Conservation (phyloP, 2,888 invertebrate genomes). For the Amphipyra tragopoginis region DNA sequence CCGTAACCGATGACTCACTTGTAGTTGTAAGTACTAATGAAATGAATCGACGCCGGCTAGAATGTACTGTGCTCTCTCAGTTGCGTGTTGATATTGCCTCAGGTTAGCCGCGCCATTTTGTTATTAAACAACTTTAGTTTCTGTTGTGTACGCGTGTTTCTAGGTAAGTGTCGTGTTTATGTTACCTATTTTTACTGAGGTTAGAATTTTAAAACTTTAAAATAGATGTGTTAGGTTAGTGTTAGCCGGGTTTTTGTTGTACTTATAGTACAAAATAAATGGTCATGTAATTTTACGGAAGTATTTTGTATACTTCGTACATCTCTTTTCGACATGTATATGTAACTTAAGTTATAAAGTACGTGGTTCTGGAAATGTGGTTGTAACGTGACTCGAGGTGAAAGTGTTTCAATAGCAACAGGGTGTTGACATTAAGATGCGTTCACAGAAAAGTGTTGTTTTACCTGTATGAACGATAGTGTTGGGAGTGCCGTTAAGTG, state of each 20-base stretch:
- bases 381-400: not conserved
- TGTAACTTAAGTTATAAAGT: not conserved
- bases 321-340: too few relatives aligned
- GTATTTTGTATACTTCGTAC: not conserved
- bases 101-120: conserved; percentile 46
- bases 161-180: conserved; percentile 46
- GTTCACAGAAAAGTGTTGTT: not conserved
- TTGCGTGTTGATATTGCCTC: conserved; percentile 46
- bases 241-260: too few relatives aligned
- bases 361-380: not conserved
- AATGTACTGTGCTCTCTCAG: conserved; percentile 42
- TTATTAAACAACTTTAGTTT: conserved; percentile 26
- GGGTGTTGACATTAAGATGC: conserved; percentile 5
- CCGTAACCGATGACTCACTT: conserved; percentile 52
- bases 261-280: not conserved
- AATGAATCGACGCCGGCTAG: conserved; percentile 42
- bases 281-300: conserved; percentile 15
- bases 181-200: not conserved
- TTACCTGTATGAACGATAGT: not conserved
- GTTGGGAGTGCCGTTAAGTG: not conserved
- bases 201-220: too few relatives aligned
- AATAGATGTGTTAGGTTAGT: too few relatives aligned
- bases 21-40: conserved; percentile 49
- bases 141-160: conserved; percentile 14
- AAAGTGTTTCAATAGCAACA: conserved; percentile 13